A percentile compares a stretch with the other conserved stretches of the same genome.
Conservation (phyloP, 2,888 invertebrate species). For the Chorisops tibialis region DNA sequence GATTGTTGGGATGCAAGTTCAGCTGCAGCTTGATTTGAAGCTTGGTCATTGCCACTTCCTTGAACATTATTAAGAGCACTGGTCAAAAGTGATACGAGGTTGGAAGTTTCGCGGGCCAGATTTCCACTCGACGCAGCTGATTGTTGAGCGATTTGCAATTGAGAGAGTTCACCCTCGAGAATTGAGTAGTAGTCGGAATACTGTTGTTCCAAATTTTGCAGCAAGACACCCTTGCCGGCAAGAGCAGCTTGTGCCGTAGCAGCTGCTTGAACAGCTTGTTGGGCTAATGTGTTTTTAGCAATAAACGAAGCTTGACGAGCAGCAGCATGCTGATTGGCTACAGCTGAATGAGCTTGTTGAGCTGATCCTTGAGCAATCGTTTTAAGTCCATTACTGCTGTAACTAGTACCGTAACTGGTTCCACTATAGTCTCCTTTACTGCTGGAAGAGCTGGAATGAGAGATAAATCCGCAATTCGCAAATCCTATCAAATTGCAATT, state of each 20-base stretch:
- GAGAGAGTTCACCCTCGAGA: conserved; percentile 66
- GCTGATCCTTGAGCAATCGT: conserved; percentile 67
- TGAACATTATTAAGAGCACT: conserved; percentile 70
- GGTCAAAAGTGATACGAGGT: conserved; percentile 69
- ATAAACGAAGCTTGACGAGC: conserved; percentile 63
- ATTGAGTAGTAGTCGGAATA: conserved; percentile 64
- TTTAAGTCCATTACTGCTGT: conserved; percentile 62
- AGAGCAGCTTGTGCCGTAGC: conserved; percentile 63
- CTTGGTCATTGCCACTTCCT: conserved; percentile 62
- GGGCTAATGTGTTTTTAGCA: conserved; percentile 70
- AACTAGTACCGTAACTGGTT: conserved; percentile 38
- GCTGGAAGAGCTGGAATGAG: no score
- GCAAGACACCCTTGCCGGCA: conserved; percentile 61
- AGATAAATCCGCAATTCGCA: no score
- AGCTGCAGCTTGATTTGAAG: conserved; percentile 67
- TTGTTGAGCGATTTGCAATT: conserved; percentile 67
- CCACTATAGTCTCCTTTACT: neutral
- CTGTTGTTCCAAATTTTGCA: conserved; percentile 65
- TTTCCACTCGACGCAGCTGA: conserved; percentile 70
- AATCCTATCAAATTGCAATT: no score
- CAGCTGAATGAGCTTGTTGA: conserved; percentile 66
- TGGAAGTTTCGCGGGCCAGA: conserved; percentile 71
- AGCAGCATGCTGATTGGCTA: conserved; percentile 65
- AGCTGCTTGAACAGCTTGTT: conserved; percentile 70
- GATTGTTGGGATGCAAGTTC: conserved; percentile 69